phyloP scores from a whole-genome alignment of 2,797 vertebrate species.

The Tachyglossus aculeatus region DNA sequence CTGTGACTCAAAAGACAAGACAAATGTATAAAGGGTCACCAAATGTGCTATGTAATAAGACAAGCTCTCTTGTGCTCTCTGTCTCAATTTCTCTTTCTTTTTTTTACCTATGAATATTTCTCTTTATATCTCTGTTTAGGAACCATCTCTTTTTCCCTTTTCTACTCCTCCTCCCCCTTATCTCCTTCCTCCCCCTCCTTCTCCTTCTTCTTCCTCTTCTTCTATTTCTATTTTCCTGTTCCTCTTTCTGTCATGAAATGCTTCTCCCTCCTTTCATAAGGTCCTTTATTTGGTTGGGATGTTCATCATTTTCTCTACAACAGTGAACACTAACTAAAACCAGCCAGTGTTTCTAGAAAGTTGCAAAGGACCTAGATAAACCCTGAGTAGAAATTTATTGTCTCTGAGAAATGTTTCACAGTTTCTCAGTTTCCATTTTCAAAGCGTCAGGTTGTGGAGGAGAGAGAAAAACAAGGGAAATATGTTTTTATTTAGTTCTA shows the following conservation, averaged over 20 bases:
- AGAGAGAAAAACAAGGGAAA: not conserved
- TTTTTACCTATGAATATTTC: no score
- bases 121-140: no score
- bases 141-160: not conserved
- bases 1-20: not conserved
- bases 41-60: not conserved
- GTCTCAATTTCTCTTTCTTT: no score
- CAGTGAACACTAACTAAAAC: no score
- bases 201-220: not conserved
- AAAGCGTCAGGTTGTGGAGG: not conserved
- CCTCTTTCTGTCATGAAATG: no score
- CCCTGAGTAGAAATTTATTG: no score
- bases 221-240: no score
- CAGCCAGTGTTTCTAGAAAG: no score
- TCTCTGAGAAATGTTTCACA: not conserved
- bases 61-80: conserved; percentile 1
- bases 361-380: rapidly evolving
- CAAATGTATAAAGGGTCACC: not conserved
- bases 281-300: no score
- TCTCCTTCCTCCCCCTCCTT: not conserved
- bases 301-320: no score
- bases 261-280: no score
- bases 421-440: not conserved
- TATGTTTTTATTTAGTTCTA: not conserved
- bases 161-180: not conserved